Percentiles rank a stretch among this genome's conserved stretches.
phyloP scores from a whole-genome alignment of 2,888 invertebrate genomes.

The Drosophila putrida region DNA sequence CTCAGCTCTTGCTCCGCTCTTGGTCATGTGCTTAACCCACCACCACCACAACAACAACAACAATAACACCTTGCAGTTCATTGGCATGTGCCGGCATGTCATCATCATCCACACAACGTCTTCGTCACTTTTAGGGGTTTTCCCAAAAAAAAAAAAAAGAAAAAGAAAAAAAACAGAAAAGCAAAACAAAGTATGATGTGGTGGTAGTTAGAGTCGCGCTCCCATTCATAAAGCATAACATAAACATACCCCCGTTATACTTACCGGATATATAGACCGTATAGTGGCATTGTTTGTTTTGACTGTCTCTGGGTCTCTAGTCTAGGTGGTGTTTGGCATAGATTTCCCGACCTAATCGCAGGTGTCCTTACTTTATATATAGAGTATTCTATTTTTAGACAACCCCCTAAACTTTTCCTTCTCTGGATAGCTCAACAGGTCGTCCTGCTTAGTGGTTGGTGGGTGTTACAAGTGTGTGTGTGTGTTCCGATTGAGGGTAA shows the following conservation, averaged over 20 bases:
- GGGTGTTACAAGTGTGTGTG: conserved; percentile 28
- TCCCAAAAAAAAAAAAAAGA: conserved; percentile 61
- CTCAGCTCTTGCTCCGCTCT: conserved; percentile 54
- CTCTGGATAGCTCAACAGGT: conserved; percentile 62
- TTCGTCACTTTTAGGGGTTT: conserved; percentile 79
- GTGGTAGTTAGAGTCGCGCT: conserved; percentile 78
- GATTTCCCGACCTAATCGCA: conserved; percentile 59
- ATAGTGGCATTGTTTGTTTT: conserved; percentile 48
- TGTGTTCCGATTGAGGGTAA: conserved; percentile 54
- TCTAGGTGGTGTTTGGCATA: conserved; percentile 61
- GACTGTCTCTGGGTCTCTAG: conserved; percentile 32
- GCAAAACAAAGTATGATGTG: conserved; percentile 72
- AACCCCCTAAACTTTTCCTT: conserved; percentile 53
- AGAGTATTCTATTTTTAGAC: conserved; percentile 37
- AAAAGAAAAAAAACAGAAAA: conserved; percentile 39
- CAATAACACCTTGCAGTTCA: conserved; percentile 55
- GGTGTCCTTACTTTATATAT: conserved; percentile 44
- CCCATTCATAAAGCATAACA: conserved; percentile 74
- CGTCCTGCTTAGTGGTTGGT: conserved; percentile 52
- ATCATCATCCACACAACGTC: conserved; percentile 76
- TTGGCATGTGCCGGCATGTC: conserved; percentile 80
- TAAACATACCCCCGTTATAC: conserved; percentile 72
- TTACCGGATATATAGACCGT: conserved; percentile 36
- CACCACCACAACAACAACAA: conserved; percentile 35
- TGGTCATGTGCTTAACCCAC: conserved; percentile 70